A percentile compares a stretch with the other conserved stretches of the same genome.
Evolutionary conservation across 2,113 vertebrate genomes (phyloP).

Genomic region (Coreoperca whiteheadi): DNA sequence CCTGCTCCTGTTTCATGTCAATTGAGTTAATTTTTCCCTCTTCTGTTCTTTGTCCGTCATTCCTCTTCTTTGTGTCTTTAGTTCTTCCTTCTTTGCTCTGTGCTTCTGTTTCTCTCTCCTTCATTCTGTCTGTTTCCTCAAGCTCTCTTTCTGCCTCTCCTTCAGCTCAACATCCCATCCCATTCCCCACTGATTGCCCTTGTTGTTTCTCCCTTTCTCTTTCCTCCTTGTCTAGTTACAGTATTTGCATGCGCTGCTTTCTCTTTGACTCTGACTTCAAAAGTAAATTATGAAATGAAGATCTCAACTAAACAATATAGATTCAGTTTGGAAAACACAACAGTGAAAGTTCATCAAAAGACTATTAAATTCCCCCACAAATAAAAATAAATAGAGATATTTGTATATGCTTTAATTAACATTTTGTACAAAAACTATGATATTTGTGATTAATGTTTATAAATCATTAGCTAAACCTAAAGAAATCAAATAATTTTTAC

Average conservation of each 20-base stretch:
- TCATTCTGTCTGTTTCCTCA: constrained; percentile 14
- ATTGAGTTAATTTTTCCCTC: constrained; percentile 38
- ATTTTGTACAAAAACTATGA: neutral
- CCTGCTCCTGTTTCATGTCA: constrained; percentile 70
- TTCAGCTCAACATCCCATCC: constrained; percentile 19
- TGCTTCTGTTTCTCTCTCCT: neutral
- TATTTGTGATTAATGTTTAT: neutral
- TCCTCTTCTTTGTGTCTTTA: constrained; percentile 31
- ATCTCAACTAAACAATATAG: constrained; percentile 19
- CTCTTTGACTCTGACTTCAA: constrained; percentile 38
- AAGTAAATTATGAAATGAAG: constrained; percentile 54
- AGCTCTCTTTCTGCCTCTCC: constrained; percentile 3
- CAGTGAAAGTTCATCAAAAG: constrained; percentile 7
- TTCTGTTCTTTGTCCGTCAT: constrained; percentile 62
- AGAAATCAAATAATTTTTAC: neutral
- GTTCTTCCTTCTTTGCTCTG: constrained; percentile 11
- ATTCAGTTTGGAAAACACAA: constrained; percentile 17
- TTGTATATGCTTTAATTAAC: constrained; percentile 7
- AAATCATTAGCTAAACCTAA: neutral
- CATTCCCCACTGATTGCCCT: constrained; percentile 31
- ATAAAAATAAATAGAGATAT: neutral
- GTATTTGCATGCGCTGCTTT: constrained; percentile 56
- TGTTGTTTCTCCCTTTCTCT: constrained; percentile 46
- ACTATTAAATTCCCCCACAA: neutral
- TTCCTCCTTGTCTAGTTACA: constrained; percentile 37